These are phyloP conservation scores for Oreochromis spilurus DNA, from an alignment of 2,113 vertebrate species.

Conservation along the genomic window DNA sequence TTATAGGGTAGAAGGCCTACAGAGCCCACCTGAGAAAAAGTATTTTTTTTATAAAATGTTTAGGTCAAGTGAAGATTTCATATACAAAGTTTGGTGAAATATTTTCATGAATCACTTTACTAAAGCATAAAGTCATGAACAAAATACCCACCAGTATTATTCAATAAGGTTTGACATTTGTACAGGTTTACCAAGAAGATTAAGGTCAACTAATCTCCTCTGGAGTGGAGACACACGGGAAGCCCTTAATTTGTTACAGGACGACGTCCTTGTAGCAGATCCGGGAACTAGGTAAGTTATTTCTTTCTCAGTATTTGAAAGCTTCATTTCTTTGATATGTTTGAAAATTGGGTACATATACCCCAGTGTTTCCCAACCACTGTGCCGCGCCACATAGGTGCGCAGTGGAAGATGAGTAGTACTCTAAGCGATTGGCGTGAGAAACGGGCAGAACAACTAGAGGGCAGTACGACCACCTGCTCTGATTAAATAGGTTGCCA, in stretches of 20 bases:
- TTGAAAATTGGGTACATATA: neutral
- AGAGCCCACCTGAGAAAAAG: neutral
- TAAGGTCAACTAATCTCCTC: slow-evolving; percentile 82
- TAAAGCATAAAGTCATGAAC: neutral
- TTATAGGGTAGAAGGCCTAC: neutral
- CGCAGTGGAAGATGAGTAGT: neutral
- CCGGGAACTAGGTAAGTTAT: slow-evolving; percentile 84
- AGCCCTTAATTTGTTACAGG: slow-evolving; percentile 79
- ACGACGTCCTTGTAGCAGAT: slow-evolving; percentile 84
- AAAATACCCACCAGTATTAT: neutral
- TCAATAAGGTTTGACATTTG: neutral
- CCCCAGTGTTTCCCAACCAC: neutral
- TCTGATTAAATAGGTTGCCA: neutral
- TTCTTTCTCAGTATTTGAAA: neutral
- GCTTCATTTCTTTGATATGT: neutral
- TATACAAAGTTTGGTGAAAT: neutral
- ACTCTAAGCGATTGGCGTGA: neutral
- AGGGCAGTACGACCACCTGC: neutral
- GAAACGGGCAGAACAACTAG: neutral
- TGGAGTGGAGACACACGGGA: slow-evolving; percentile 82
- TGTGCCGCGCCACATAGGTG: neutral
- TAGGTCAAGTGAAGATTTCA: neutral
- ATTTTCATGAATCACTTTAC: neutral
- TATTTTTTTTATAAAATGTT: neutral
- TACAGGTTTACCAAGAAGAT: slow-evolving; percentile 82